A percentile compares a stretch with the other conserved stretches of the same genome.
Conservation (phyloP, 2,888 invertebrate genomes). For the Chloromyia formosa region DNA sequence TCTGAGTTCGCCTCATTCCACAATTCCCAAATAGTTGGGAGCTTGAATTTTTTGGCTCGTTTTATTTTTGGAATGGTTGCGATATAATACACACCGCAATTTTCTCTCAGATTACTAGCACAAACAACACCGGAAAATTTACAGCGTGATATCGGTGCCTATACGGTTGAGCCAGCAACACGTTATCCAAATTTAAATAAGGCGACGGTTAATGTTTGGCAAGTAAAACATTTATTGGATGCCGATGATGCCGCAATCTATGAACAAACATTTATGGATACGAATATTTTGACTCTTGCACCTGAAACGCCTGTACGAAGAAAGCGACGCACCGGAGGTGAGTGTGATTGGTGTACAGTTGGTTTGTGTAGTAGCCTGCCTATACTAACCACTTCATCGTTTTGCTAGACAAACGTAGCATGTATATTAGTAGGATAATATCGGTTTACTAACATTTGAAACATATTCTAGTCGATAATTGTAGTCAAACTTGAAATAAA, state of each 20-base stretch:
- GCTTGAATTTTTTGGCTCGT: background rate
- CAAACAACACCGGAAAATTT: conserved; percentile 98
- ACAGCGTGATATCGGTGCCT: conserved; percentile 86
- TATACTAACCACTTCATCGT: conserved; percentile 19
- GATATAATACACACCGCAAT: background rate
- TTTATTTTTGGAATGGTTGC: background rate
- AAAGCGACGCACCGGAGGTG: conserved; percentile 62
- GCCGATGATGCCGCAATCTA: conserved; percentile 74
- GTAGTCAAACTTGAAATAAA: background rate
- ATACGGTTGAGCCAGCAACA: conserved; percentile 86
- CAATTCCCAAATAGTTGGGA: background rate
- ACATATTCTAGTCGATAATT: background rate
- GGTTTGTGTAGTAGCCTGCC: conserved; percentile 6
- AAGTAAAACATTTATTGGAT: conserved; percentile 77
- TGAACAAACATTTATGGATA: conserved; percentile 65
- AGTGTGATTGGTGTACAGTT: conserved; percentile 45
- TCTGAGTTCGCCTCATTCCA: background rate
- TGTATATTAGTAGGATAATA: background rate
- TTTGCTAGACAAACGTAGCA: conserved; percentile 7
- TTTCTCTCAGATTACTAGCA: conserved; percentile 67
- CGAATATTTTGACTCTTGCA: conserved; percentile 70
- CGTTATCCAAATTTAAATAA: conserved; percentile 86
- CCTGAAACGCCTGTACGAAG: conserved; percentile 68
- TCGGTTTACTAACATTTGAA: conserved; percentile 3
- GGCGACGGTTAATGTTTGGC: conserved; percentile 77